These are phyloP conservation scores for Triplophysa bombifrons DNA, from an alignment of 2,797 vertebrate species.

Conservation along the genomic window DNA sequence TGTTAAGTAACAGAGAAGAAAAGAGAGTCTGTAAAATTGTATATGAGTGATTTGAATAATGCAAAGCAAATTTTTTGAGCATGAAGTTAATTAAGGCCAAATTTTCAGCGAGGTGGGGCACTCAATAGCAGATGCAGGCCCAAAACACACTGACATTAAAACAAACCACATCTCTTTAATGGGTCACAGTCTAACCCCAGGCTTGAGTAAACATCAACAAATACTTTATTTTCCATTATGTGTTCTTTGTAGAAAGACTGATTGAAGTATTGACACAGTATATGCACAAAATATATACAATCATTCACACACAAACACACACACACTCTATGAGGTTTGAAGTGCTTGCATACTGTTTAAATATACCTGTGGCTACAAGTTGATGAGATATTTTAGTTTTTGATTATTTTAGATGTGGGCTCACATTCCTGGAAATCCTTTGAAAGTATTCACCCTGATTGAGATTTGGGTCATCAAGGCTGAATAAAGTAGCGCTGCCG, in stretches of 20 bases:
- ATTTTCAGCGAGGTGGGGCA: conserved; percentile 37
- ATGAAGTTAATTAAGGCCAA: conserved; percentile 53
- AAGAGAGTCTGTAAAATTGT: conserved; percentile 6
- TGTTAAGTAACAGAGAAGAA: background rate
- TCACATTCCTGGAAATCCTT: conserved; percentile 53
- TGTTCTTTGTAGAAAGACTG: background rate
- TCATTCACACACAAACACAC: conserved; percentile 6
- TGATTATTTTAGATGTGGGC: conserved; percentile 56
- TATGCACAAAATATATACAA: background rate
- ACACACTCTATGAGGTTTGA: conserved; percentile 39
- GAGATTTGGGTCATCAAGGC: conserved; percentile 43
- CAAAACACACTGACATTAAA: conserved; percentile 36
- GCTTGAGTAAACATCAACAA: conserved; percentile 40
- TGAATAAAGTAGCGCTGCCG: conserved; percentile 27
- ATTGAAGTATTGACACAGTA: conserved; percentile 13
- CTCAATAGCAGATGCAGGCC: conserved; percentile 37
- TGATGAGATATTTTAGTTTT: conserved; percentile 49
- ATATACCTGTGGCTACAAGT: conserved; percentile 56
- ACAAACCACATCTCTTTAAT: conserved; percentile 41
- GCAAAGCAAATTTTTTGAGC: conserved; percentile 42
- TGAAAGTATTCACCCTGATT: conserved; percentile 47
- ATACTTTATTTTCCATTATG: conserved; percentile 10
- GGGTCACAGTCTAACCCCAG: conserved; percentile 54
- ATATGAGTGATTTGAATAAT: conserved; percentile 40
- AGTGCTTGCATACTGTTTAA: conserved; percentile 43